A percentile compares a stretch with the other conserved stretches of the same genome.
Conservation (phyloP, 1,140 invertebrate genomes). For the Anthonomus grandis region DNA sequence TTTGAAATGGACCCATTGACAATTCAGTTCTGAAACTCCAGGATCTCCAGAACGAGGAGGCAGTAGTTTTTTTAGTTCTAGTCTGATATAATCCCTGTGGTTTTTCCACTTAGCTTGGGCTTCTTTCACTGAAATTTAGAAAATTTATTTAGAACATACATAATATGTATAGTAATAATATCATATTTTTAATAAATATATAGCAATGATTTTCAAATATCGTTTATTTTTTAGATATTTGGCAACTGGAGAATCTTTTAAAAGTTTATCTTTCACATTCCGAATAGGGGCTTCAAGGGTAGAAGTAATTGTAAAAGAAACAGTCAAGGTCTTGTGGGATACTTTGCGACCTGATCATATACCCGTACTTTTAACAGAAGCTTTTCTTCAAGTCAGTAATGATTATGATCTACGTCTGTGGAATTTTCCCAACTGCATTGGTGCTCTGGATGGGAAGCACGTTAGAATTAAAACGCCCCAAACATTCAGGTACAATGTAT, state of each 20-base stretch:
- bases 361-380: not conserved
- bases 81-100: not conserved
- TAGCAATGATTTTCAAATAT: not conserved
- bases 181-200: too few species aligned
- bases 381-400: not conserved
- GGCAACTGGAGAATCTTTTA: too few species aligned
- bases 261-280: too few species aligned
- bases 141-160: too few species aligned
- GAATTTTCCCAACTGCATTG: too few species aligned
- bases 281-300: not conserved
- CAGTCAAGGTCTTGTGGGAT: too few species aligned
- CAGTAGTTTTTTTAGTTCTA: not conserved
- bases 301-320: not conserved
- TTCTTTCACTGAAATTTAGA: conserved; percentile 1
- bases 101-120: not conserved
- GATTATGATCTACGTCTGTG: not conserved
- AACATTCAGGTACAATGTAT: not conserved
- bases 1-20: not conserved
- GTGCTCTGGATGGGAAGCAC: not conserved
- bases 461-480: not conserved
- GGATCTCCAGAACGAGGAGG: not conserved
- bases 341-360: not conserved
- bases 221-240: not conserved
- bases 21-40: not conserved
- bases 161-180: too few species aligned